Percentiles rank a stretch among this genome's conserved stretches.
Evolutionary conservation across 2,888 invertebrate species (phyloP).

Genomic region (Ornithoptera alexandrae): DNA sequence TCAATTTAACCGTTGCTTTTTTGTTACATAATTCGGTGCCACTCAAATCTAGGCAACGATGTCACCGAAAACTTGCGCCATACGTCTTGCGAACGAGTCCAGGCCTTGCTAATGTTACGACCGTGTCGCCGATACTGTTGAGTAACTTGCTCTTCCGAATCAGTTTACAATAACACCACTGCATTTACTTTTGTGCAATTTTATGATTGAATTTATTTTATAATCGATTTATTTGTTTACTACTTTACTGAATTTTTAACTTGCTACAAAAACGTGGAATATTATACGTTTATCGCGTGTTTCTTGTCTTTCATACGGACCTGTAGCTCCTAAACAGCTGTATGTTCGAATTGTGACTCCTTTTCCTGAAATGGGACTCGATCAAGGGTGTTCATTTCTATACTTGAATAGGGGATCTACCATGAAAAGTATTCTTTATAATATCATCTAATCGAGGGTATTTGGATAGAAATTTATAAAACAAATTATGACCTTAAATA

Average conservation of each 20-base stretch:
- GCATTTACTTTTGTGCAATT: constrained; percentile 1
- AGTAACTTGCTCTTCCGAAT: constrained; percentile 34
- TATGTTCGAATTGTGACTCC: not conserved
- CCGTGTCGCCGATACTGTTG: constrained; percentile 35
- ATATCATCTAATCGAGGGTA: no score
- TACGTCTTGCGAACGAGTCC: constrained; percentile 46
- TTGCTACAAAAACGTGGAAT: not conserved
- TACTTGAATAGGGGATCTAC: no score
- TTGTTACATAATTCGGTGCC: constrained; percentile 73
- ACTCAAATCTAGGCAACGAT: constrained; percentile 78
- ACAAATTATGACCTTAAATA: no score
- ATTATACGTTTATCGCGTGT: not conserved
- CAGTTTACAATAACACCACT: constrained; percentile 16
- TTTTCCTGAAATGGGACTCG: not conserved
- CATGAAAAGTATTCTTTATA: no score
- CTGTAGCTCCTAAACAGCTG: not conserved
- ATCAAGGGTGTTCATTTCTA: not conserved
- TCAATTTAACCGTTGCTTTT: constrained; percentile 72
- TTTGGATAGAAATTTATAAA: no score
- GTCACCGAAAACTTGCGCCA: constrained; percentile 78
- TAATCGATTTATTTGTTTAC: not conserved
- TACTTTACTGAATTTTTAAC: not conserved
- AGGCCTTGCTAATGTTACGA: constrained; percentile 36
- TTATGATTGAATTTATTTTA: not conserved
- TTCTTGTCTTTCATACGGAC: not conserved